Percentiles rank a stretch among this genome's conserved stretches.
Evolutionary conservation across 1,140 invertebrate genomes (phyloP).

Genomic region (Cydia amplana): DNA sequence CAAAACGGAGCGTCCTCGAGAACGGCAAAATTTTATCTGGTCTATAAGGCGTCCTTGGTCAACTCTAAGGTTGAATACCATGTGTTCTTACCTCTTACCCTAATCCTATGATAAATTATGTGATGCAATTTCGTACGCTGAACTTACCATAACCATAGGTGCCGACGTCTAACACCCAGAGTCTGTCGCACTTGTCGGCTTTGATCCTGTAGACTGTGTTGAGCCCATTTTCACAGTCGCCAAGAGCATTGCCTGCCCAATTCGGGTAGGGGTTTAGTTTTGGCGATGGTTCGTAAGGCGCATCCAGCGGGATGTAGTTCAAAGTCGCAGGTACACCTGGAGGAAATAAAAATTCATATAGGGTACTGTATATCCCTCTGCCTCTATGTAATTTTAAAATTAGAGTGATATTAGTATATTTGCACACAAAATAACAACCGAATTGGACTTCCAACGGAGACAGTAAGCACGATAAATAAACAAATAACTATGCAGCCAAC

Average conservation of each 20-base stretch:
- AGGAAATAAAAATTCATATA: constrained; percentile 40
- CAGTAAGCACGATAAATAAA: no score
- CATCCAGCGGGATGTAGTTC: constrained; percentile 87
- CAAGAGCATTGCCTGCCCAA: constrained; percentile 86
- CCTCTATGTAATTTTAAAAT: no score
- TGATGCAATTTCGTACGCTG: neutral
- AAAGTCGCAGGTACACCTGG: constrained; percentile 89
- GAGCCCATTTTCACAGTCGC: constrained; percentile 86
- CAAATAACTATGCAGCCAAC: no score
- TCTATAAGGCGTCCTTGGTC: no score
- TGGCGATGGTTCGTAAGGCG: constrained; percentile 83
- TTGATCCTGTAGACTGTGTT: constrained; percentile 88
- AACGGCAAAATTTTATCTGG: no score
- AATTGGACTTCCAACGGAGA: no score
- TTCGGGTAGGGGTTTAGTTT: constrained; percentile 88
- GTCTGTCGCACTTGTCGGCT: constrained; percentile 86
- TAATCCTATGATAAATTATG: no score
- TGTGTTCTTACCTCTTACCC: no score
- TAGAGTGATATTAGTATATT: no score
- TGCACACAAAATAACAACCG: no score
- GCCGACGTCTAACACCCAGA: constrained; percentile 91
- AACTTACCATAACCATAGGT: constrained; percentile 86
- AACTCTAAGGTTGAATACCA: no score
- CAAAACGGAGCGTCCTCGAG: no score
- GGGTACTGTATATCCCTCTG: neutral